Evolutionary conservation across 37 sponge, comb jelly and placozoan genomes (phyloP), one percentile per base, ranked within the genome.

Genomic region (Dysidea cf. avara): DNA sequence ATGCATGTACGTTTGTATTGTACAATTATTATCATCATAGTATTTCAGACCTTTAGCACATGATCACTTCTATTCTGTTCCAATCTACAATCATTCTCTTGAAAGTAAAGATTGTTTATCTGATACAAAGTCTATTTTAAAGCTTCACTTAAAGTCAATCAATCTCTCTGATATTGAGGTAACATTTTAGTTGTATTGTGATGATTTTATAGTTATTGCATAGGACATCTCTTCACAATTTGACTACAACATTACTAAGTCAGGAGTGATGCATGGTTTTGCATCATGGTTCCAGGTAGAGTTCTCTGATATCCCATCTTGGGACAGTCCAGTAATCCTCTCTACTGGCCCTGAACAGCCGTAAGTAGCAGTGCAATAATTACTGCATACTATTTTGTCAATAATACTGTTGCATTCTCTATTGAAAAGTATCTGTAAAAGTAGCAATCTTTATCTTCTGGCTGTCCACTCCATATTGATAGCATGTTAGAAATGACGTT

Each of bases 221-320:
- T 56, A 75, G 76, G 49, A 30, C 18, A 62, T 7, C 24, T 18
- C 60, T 29, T 46, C 62, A 3, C 25, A 37, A 24, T 79, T 79
- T 53, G 64, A 40, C 9, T 79, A 57, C 61, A 60, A 16, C 11
- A 69, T 79, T 29, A 79, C 79, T n/a, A 79, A 24, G 53, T 0
- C 43, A 68, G 87, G 87, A 1, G 38, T 33, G 46, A 31, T 86
- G n/a, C 87, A 86, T 35, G 87, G 87, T 48, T 86, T 86, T 65
- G 87, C 53, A 21, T 80, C 81, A 28, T 86, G 81, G 80, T 86
- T 86, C 79, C 74, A 79, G 2, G 87, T 86, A 13, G 48, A 18
- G 18, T 85, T 85, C 71, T 79, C 59, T 26, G 56, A 24, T 54
- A 22, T 72, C 29, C 72, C 68, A 3, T n/a, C n/a, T n/a, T n/a